Conservation (phyloP, 2,888 invertebrate species). For the Drosophila anceps region DNA sequence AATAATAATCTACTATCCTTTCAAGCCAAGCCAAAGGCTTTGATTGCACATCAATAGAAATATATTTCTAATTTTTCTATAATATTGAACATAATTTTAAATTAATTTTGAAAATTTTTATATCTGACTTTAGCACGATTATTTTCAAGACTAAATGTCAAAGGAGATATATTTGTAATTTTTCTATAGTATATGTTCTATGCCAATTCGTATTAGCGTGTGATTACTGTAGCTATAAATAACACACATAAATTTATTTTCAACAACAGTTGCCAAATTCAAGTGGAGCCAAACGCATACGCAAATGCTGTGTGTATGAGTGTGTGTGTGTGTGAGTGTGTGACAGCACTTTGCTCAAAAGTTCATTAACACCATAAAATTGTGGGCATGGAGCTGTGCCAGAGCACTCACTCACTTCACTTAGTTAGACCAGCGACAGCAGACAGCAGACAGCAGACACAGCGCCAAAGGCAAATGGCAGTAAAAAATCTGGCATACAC, state of each 20-base stretch:
- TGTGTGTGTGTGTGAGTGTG: constrained; percentile 7
- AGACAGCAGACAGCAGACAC: constrained; percentile 47
- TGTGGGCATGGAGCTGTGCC: constrained; percentile 58
- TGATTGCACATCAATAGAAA: background rate
- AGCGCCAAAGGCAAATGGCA: constrained; percentile 46
- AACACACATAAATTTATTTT: constrained; percentile 30
- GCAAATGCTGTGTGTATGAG: background rate
- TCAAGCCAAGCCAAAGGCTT: too few species aligned
- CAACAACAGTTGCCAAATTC: constrained; percentile 36
- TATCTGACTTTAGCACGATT: too few species aligned
- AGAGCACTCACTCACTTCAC: constrained; percentile 44
- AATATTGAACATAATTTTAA: too few species aligned
- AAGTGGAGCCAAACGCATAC: constrained; percentile 30
- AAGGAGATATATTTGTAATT: background rate
- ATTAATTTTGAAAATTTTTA: too few species aligned
- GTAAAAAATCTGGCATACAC: constrained; percentile 66
- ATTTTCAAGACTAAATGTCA: too few species aligned
- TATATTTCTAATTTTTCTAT: background rate
- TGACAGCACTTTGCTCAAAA: constrained; percentile 49
- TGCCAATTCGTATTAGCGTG: background rate
- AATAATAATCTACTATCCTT: too few species aligned
- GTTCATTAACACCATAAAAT: constrained; percentile 79
- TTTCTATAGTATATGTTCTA: background rate
- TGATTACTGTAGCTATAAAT: constrained; percentile 7
- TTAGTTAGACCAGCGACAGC: constrained; percentile 30